phyloP scores from a whole-genome alignment of 2,888 invertebrate species.

The Eupithecia subumbrata region DNA sequence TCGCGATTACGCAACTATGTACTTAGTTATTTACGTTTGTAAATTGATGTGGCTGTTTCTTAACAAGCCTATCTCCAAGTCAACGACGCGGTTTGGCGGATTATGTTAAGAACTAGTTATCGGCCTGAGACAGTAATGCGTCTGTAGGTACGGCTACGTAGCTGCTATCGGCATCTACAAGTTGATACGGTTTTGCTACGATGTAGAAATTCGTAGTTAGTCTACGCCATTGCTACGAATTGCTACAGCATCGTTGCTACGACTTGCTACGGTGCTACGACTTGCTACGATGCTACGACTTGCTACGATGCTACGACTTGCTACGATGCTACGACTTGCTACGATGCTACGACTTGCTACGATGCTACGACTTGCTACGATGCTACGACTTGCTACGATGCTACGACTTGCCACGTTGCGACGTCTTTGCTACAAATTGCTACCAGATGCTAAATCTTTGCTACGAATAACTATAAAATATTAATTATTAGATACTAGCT shows the following conservation, averaged over 20 bases:
- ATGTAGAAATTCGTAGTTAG: neutral
- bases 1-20: constrained; percentile 49
- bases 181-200: constrained; percentile 2
- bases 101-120: constrained; percentile 34
- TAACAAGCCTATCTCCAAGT: constrained; percentile 42
- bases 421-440: neutral
- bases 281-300: neutral
- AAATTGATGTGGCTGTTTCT: constrained; percentile 32
- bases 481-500: neutral
- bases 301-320: neutral
- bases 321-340: neutral
- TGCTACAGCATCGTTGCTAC: neutral
- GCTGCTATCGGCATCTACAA: neutral
- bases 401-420: neutral
- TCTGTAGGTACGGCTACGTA: neutral
- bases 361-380: neutral
- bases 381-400: neutral
- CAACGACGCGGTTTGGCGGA: constrained; percentile 27
- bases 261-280: neutral
- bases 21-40: constrained; percentile 50
- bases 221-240: neutral
- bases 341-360: constrained; percentile 1
- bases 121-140: constrained; percentile 11
- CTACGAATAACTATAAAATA: constrained; percentile 1
- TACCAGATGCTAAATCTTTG: neutral